phyloP scores from a whole-genome alignment of 2,888 invertebrate genomes.

The Caenorhabditis macrosperma region DNA sequence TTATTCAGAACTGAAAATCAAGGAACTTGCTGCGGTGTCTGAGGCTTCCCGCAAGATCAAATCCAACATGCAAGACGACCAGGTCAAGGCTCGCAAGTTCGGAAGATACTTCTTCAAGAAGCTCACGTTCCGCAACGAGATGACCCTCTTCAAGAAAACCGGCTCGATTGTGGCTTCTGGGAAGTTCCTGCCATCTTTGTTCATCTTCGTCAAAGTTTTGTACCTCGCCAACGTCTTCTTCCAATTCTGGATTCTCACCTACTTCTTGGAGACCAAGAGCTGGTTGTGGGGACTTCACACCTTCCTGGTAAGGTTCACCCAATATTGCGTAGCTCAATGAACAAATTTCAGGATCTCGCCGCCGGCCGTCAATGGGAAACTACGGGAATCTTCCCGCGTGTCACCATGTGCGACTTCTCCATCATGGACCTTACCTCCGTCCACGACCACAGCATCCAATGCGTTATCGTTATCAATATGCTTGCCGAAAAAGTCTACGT shows the following conservation, averaged over 20 bases:
- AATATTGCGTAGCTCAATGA: not conserved
- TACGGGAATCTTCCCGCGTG: slow-evolving; percentile 71
- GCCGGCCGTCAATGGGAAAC: slow-evolving; percentile 69
- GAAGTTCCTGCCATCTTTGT: slow-evolving; percentile 62
- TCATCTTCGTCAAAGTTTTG: slow-evolving; percentile 63
- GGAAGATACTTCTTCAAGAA: slow-evolving; percentile 61
- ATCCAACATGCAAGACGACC: slow-evolving; percentile 42
- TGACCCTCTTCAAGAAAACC: slow-evolving; percentile 42
- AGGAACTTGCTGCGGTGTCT: slow-evolving; percentile 53
- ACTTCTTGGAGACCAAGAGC: slow-evolving; percentile 69
- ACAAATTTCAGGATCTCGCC: slow-evolving; percentile 50
- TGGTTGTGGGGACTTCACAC: slow-evolving; percentile 71
- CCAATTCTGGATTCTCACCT: slow-evolving; percentile 69
- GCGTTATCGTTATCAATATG: slow-evolving; percentile 75
- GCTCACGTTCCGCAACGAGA: slow-evolving; percentile 57
- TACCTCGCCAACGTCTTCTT: slow-evolving; percentile 70
- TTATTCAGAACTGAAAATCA: slow-evolving; percentile 57
- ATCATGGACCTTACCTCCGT: slow-evolving; percentile 54
- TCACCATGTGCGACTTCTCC: slow-evolving; percentile 71
- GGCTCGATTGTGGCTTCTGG: slow-evolving; percentile 49
- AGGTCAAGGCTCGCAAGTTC: slow-evolving; percentile 34
- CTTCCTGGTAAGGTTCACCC: slow-evolving; percentile 36
- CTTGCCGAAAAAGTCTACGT: slow-evolving; percentile 66
- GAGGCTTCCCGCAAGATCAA: slow-evolving; percentile 53
- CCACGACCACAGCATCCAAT: slow-evolving; percentile 79